phyloP scores from a whole-genome alignment of 1,140 invertebrate genomes.

The Matsumurasca onukii region DNA sequence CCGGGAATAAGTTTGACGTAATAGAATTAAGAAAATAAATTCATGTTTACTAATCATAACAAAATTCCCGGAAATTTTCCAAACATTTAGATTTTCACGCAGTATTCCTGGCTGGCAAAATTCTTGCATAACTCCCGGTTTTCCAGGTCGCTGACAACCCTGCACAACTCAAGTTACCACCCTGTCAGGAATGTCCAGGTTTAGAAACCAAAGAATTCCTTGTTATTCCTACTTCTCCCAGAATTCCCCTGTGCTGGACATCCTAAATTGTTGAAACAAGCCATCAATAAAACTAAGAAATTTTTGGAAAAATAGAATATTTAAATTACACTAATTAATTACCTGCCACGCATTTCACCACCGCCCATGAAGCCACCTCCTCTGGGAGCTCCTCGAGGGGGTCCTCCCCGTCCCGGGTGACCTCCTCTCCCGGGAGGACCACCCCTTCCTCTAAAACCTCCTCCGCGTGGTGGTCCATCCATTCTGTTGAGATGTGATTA shows the following conservation, averaged over 20 bases:
- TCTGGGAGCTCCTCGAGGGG: not conserved
- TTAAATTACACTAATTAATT: too few species aligned
- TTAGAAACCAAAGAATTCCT: too few species aligned
- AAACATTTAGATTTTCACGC: not conserved
- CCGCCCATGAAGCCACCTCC: not conserved
- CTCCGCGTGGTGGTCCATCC: slow-evolving; percentile 8
- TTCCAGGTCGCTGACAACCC: not conserved
- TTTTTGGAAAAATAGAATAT: too few species aligned
- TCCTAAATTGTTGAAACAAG: too few species aligned
- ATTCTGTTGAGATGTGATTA: not conserved
- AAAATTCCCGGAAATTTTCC: not conserved
- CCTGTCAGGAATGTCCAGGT: too few species aligned
- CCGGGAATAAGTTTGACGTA: too few species aligned
- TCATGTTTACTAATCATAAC: too few species aligned
- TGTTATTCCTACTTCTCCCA: too few species aligned
- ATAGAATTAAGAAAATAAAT: too few species aligned
- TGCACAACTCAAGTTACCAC: too few species aligned
- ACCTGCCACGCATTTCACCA: slow-evolving; percentile 22
- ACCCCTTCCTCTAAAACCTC: not conserved
- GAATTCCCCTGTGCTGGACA: too few species aligned
- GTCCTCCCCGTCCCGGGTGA: not conserved
- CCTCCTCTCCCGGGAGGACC: slow-evolving; percentile 10
- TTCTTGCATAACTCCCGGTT: not conserved
- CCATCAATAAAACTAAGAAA: too few species aligned
- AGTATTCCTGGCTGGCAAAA: not conserved